These are phyloP conservation scores for Nebria salina DNA, from an alignment of 2,888 invertebrate genomes.

Conservation along the genomic window DNA sequence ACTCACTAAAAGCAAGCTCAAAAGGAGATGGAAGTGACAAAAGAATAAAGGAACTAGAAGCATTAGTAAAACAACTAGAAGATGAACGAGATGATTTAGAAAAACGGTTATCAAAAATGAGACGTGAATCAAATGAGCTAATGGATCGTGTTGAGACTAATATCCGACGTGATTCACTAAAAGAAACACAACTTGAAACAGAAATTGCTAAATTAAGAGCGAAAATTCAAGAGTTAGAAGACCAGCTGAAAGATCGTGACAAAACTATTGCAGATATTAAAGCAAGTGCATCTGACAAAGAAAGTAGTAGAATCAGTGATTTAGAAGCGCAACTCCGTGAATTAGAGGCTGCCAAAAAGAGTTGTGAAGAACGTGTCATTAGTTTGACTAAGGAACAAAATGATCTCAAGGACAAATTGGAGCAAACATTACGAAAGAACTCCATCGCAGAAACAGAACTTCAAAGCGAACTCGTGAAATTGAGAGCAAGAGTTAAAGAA, in stretches of 20 bases:
- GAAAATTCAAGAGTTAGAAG: conserved; percentile 31
- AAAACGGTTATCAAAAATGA: conserved; percentile 29
- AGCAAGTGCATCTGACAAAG: background rate
- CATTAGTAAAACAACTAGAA: conserved; percentile 25
- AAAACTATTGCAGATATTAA: background rate
- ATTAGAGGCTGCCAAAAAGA: conserved; percentile 25
- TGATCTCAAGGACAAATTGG: conserved; percentile 30
- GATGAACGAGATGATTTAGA: conserved; percentile 33
- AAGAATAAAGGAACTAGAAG: conserved; percentile 27
- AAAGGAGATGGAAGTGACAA: background rate
- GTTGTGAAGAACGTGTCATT: conserved; percentile 27
- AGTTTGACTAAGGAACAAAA: conserved; percentile 20
- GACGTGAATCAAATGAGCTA: conserved; percentile 23
- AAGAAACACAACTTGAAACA: conserved; percentile 38
- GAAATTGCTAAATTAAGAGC: conserved; percentile 27
- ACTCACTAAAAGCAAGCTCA: background rate
- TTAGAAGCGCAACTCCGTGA: conserved; percentile 16
- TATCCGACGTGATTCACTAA: conserved; percentile 20
- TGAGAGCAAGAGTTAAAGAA: conserved; percentile 29
- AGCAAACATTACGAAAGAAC: conserved; percentile 22
- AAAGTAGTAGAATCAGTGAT: conserved; percentile 17
- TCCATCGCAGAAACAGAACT: conserved; percentile 31
- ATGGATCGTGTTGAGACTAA: conserved; percentile 25
- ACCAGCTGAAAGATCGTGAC: conserved; percentile 1
- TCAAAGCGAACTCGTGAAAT: conserved; percentile 31